Base-by-base conservation (phyloP, 1,140 invertebrate genomes). In the Danaus melanippus region DNA sequence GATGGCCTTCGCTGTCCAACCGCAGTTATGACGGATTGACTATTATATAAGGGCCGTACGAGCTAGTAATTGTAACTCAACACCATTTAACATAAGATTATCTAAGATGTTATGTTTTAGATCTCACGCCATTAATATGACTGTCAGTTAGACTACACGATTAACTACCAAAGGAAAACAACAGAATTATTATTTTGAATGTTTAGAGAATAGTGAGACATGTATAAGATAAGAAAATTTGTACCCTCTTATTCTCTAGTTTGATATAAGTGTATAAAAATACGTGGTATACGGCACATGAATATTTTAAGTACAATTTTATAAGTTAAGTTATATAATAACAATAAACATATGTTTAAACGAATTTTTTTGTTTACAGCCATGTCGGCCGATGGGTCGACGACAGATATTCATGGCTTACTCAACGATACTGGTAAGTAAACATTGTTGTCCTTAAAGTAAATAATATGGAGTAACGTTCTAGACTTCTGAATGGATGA, bases 391-490 rank as follows among this genome's bases (percentile, higher is more conserved):
- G 87, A 88, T 80, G 84, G 87, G 79, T 88, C 80, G 84, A 90
- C 84, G 77, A 90, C 79, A 73, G 87, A 88, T 62, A 88, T 89
- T 61, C 88, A 88, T 72, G 86, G 85, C 17, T 69, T 89, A 54
- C 87, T 89, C 74, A 90, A 90, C 76, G 89, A 90, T 69, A 90
- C 89, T 57, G 89, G 89, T 90, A 72, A 87, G 82, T 15, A 42
- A 15, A 12, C 15, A 12, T 42, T 12, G 15, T 50, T 49, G 11
- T 10, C 17, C 21, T 47, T n/a, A 17, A 53, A 51, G 8, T 46
- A 40, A n/a, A 41, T 50, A 50, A 10, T 15, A 15, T 3, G 3
- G 15, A 15, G 15, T 15, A 15, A 15, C 15, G 3, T 15, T 15
- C 15, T 15, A 15, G 15, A 15, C 15, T 15, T 15, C 15, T 15